Evolutionary conservation across 92 coral and sea anemone species (phyloP).

Genomic region (Zoanthus solanderi): DNA sequence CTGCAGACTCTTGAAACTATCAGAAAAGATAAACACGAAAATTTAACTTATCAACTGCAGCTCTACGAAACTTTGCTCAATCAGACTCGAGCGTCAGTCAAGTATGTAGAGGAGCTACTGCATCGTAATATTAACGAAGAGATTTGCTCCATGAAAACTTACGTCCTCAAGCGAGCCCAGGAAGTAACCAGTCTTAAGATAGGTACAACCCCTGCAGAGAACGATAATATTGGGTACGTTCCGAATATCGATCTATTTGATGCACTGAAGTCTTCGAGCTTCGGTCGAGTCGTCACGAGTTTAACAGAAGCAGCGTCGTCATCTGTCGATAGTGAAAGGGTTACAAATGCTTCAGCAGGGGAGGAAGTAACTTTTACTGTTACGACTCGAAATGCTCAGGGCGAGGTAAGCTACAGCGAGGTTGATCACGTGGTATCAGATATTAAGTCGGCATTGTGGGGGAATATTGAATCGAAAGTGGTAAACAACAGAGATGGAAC

Average conservation of each 20-base stretch:
- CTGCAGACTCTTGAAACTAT: constrained; percentile 77
- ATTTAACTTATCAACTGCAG: constrained; percentile 77
- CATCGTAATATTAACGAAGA: constrained; percentile 84
- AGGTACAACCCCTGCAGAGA: constrained; percentile 90
- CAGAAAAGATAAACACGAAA: constrained; percentile 85
- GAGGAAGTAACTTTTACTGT: constrained; percentile 83
- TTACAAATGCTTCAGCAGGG: constrained; percentile 81
- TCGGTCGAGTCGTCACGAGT: constrained; percentile 86
- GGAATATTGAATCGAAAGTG: constrained; percentile 75
- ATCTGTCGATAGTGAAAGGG: constrained; percentile 81
- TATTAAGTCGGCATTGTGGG: constrained; percentile 91
- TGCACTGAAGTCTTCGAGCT: constrained; percentile 60
- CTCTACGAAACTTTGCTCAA: constrained; percentile 78
- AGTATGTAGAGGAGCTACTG: constrained; percentile 79
- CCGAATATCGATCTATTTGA: constrained; percentile 69
- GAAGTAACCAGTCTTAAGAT: constrained; percentile 70
- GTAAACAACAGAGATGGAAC: constrained; percentile 78
- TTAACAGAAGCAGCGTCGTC: constrained; percentile 83
- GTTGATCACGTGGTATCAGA: constrained; percentile 88
- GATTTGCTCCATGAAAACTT: constrained; percentile 80
- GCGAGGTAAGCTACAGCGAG: constrained; percentile 85
- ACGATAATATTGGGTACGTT: constrained; percentile 85
- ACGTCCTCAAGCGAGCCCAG: constrained; percentile 73
- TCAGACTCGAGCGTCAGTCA: constrained; percentile 77
- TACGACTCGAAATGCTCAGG: constrained; percentile 89